These are phyloP conservation scores for Sebastes elongatus DNA, from an alignment of 2,797 vertebrate species.

Conservation along the genomic window DNA sequence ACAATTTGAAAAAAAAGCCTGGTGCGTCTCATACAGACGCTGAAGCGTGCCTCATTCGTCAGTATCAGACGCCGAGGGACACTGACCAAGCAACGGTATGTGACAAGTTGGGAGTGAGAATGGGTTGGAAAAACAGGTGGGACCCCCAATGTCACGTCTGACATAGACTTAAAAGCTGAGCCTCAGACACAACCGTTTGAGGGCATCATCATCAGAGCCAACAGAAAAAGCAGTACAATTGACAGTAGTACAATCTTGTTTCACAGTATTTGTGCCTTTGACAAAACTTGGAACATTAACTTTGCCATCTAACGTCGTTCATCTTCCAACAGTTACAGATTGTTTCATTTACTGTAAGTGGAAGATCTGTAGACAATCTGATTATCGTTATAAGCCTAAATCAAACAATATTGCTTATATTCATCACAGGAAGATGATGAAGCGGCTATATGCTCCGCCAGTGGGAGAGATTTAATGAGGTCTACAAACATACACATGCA, in stretches of 20 bases:
- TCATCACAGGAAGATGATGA: slow-evolving; percentile 11
- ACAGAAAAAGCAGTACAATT: background rate
- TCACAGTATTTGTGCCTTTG: background rate
- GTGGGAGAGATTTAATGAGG: background rate
- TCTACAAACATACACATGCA: background rate
- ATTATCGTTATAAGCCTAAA: background rate
- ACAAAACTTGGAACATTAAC: background rate
- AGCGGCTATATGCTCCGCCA: background rate
- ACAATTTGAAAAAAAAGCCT: background rate
- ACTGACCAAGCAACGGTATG: background rate
- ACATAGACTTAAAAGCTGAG: background rate
- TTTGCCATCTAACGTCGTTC: background rate
- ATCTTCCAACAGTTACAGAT: slow-evolving; percentile 6
- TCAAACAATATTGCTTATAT: slow-evolving; percentile 14
- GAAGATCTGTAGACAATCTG: background rate
- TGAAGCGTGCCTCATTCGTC: background rate
- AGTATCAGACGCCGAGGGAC: background rate
- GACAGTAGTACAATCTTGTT: background rate
- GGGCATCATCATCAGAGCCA: background rate
- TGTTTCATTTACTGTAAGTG: slow-evolving; percentile 10
- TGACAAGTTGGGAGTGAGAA: background rate
- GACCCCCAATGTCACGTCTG: background rate
- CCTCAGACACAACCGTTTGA: background rate
- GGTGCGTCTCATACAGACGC: background rate
- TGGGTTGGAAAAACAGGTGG: background rate